Conservation (phyloP, 2,797 vertebrate genomes). For the Mionectes olivaceus region DNA sequence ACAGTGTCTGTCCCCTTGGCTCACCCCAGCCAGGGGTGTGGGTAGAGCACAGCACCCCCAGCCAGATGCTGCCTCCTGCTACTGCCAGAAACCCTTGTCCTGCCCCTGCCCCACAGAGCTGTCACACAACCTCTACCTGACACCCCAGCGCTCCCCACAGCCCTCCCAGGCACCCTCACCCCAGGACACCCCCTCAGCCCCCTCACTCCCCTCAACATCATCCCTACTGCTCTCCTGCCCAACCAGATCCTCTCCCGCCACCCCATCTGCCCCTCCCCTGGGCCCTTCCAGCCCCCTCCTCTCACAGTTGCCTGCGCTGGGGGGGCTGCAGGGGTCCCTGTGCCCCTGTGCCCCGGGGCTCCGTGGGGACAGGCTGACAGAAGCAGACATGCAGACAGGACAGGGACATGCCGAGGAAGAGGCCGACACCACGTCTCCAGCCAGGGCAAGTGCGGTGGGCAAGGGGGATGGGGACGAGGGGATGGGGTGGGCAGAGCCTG, state of each 20-base stretch:
- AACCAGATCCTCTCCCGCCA: background rate
- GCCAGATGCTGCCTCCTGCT: background rate
- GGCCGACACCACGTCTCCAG: slow-evolving; percentile 71
- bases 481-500: background rate
- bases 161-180: background rate
- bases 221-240: background rate
- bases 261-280: background rate
- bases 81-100: background rate
- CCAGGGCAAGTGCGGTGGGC: background rate
- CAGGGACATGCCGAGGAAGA: slow-evolving; percentile 74
- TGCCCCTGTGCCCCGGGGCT: fast-evolving
- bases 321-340: background rate
- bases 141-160: background rate
- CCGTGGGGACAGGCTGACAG: slow-evolving; percentile 19
- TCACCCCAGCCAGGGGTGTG: background rate
- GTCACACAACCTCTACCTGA: background rate
- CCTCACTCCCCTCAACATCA: background rate
- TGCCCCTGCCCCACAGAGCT: background rate
- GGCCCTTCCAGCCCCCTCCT: background rate
- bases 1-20: background rate
- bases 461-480: background rate
- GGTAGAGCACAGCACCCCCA: background rate
- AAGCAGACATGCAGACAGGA: slow-evolving; percentile 80
- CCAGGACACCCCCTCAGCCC: background rate
- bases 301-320: background rate